phyloP scores from a whole-genome alignment of 2,888 invertebrate species.

The Druceiella hillmani region DNA sequence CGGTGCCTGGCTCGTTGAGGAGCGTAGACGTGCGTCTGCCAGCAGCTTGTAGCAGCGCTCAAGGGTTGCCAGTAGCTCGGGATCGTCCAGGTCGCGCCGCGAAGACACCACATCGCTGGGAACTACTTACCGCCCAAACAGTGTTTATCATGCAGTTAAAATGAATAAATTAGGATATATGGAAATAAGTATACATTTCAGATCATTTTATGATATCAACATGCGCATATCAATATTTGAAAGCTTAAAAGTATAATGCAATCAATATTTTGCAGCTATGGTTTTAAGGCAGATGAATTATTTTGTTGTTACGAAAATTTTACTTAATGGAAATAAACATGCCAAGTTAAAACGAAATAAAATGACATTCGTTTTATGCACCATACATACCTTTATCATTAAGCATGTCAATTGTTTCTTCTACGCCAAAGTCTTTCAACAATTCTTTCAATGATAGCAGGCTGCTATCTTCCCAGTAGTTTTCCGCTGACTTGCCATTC shows the following conservation, averaged over 20 bases:
- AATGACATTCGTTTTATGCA: too few species aligned
- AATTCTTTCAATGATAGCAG: constrained; percentile 65
- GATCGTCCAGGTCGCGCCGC: constrained; percentile 63
- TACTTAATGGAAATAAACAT: too few species aligned
- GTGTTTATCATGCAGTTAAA: constrained; percentile 4
- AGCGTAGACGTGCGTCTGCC: constrained; percentile 55
- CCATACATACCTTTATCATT: constrained; percentile 71
- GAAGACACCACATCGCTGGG: constrained; percentile 70
- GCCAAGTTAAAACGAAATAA: too few species aligned
- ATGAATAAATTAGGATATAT: too few species aligned
- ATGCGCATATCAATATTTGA: too few species aligned
- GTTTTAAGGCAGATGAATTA: too few species aligned
- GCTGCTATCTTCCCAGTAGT: constrained; percentile 63
- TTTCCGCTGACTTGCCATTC: constrained; percentile 76
- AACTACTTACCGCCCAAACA: constrained; percentile 46
- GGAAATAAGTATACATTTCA: too few species aligned
- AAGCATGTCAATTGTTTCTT: constrained; percentile 63
- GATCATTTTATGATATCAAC: too few species aligned
- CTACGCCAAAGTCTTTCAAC: constrained; percentile 64
- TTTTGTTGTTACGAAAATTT: too few species aligned
- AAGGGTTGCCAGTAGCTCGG: constrained; percentile 65
- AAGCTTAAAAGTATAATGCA: too few species aligned
- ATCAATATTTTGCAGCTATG: too few species aligned
- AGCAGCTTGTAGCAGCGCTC: constrained; percentile 72
- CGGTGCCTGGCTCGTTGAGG: constrained; percentile 48